Base-by-base conservation (phyloP, 2,888 invertebrate species). In the Xanthia icteritia region DNA sequence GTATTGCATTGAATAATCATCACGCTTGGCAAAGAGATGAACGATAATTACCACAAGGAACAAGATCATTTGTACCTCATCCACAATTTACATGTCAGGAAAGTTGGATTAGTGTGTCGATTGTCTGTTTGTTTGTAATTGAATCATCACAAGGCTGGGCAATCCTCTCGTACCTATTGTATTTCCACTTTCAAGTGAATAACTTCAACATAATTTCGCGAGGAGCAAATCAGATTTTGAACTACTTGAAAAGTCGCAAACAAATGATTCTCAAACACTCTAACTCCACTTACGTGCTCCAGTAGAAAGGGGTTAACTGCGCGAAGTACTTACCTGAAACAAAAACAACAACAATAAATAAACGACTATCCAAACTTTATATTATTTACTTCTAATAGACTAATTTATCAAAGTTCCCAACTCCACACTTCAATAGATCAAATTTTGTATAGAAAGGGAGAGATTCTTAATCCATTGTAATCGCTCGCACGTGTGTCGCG, bases 301-400 rank as follows among this genome's bases (percentile, higher is more conserved):
- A 65, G 58, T 68, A 36, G 65, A 73, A 79, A 74, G 23, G 76
- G 75, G 75, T 79, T 80, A 77, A 88, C 78, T 64, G 82, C 72
- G 74, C 63, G 54, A 66, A 76, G 83, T 89, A 95, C 95, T 95
- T 94, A 96, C 96, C 96, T 96, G 94, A 91, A 95, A 96, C 93
- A 94, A 94, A 91, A 92, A 91, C 88, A 92, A 81, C 70, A 79
- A 81, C 81, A 81, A 87, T 91, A 86, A 90, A 86, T 90, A 89
- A 88, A 83, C 77, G 84, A 60, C 56, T 77, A 82, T 70, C 56
- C 69, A 76, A 80, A 83, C 80, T 84, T 86, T 86, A 85, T 87
- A 77, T 86, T 86, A 87, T 81, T 85, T 85, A 85, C 87, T 86
- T 81, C 65, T 77, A 87, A 86, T 89, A 88, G 88, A 85, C 86